These are phyloP conservation scores for Dascillus cervinus DNA, from an alignment of 2,888 invertebrate species.

Conservation along the genomic window DNA sequence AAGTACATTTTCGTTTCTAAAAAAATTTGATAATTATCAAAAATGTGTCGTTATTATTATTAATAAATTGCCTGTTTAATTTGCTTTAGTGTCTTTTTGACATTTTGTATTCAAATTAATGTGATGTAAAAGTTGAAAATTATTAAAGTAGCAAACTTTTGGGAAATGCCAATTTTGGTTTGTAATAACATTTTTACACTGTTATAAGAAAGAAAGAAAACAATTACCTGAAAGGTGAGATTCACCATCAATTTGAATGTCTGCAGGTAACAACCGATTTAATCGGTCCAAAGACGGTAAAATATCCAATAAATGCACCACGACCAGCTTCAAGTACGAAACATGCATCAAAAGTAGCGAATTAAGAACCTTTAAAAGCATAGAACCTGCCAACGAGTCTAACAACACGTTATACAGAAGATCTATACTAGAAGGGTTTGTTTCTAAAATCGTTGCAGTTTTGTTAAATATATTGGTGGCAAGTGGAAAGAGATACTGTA, in stretches of 20 bases:
- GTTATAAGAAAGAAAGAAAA: too few species aligned
- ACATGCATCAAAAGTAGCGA: conserved; percentile 49
- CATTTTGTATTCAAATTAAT: too few species aligned
- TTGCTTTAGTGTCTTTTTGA: too few species aligned
- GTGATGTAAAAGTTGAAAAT: too few species aligned
- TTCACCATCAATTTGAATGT: conserved; percentile 31
- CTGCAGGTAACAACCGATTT: conserved; percentile 38
- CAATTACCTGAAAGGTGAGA: conserved; percentile 26
- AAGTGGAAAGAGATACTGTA: conserved; percentile 31
- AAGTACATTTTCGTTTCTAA: too few species aligned
- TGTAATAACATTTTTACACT: too few species aligned
- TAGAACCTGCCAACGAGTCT: conserved; percentile 50
- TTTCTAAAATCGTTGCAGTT: conserved; percentile 34
- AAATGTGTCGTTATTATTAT: too few species aligned
- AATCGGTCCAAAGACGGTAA: conserved; percentile 40
- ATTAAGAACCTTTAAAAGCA: conserved; percentile 50
- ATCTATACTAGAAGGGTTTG: conserved; percentile 35
- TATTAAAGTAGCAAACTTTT: too few species aligned
- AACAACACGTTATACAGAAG: conserved; percentile 45
- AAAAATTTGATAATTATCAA: too few species aligned
- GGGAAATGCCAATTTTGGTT: too few species aligned
- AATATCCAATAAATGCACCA: conserved; percentile 37
- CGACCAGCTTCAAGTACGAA: conserved; percentile 33
- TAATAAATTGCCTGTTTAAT: too few species aligned
- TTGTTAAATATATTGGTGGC: conserved; percentile 33